Conservation (phyloP, 2,113 vertebrate genomes). For the Lipophrys pholis region DNA sequence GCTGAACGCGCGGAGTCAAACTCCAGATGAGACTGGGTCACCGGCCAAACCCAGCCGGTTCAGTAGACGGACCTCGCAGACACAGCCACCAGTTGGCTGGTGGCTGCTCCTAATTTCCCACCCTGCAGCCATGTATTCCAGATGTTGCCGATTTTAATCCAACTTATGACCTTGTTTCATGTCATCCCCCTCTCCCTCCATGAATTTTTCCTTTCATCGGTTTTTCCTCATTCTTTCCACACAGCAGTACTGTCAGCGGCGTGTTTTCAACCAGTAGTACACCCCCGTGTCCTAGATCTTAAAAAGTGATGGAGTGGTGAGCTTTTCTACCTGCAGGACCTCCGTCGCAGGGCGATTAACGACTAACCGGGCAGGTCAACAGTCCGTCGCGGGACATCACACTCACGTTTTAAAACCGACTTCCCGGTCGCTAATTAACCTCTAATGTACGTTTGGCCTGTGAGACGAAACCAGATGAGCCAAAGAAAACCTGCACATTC, state of each 20-base stretch:
- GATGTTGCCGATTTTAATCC: slow-evolving; percentile 54
- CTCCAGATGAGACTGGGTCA: slow-evolving; percentile 21
- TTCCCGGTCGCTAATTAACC: too few species aligned
- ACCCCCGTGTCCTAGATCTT: too few species aligned
- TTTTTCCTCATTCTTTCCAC: slow-evolving; percentile 36
- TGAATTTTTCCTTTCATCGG: slow-evolving; percentile 12
- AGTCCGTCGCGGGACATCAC: too few species aligned
- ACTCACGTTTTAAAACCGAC: too few species aligned
- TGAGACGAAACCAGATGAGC: too few species aligned
- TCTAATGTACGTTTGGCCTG: too few species aligned
- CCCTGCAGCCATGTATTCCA: slow-evolving; percentile 56
- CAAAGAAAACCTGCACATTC: too few species aligned
- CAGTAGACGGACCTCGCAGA: slow-evolving; percentile 14
- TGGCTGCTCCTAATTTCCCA: slow-evolving; percentile 56
- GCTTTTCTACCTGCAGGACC: too few species aligned
- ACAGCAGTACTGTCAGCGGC: not conserved
- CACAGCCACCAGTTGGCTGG: slow-evolving; percentile 11
- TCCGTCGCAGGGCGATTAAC: too few species aligned
- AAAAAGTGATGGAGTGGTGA: too few species aligned
- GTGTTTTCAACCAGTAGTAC: not conserved
- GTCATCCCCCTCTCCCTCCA: slow-evolving; percentile 23
- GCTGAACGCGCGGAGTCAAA: slow-evolving; percentile 11
- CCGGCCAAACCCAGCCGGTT: slow-evolving; percentile 13
- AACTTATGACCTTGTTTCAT: slow-evolving; percentile 61
- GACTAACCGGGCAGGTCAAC: too few species aligned